Evolutionary conservation across 2,113 vertebrate species (phyloP).

Genomic region (Phaethon lepturus): DNA sequence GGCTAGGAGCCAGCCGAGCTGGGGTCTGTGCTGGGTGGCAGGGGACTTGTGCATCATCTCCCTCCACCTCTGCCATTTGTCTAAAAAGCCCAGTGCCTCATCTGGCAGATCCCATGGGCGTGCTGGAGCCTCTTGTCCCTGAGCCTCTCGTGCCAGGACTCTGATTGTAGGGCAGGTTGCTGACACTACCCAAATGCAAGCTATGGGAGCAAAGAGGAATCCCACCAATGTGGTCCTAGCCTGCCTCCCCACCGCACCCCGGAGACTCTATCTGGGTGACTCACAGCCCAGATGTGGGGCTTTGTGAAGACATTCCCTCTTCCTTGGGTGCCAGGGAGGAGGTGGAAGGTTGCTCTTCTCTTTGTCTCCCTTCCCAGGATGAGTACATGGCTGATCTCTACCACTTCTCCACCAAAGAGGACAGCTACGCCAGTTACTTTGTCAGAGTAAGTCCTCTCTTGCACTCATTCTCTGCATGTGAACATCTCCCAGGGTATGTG

Average conservation of each 20-base stretch:
- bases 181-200: not conserved
- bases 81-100: not conserved
- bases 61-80: not conserved
- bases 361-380: conserved; percentile 78
- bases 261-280: not conserved
- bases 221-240: not conserved
- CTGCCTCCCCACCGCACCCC: not conserved
- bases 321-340: not conserved
- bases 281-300: not conserved
- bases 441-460: conserved; percentile 82
- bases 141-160: not conserved
- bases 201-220: not conserved
- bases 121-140: not conserved
- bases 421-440: conserved; percentile 92
- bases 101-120: not conserved
- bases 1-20: not conserved
- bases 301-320: not conserved
- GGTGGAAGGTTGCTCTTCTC: not conserved
- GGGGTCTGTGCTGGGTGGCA: not conserved
- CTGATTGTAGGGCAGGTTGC: not conserved
- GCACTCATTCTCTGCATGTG: not conserved
- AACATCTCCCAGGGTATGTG: not conserved
- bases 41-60: not conserved
- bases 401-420: conserved; percentile 94
- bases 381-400: conserved; percentile 97